These are phyloP conservation scores for Macrosteles quadrilineatus DNA, from an alignment of 1,140 invertebrate species.

Conservation along the genomic window DNA sequence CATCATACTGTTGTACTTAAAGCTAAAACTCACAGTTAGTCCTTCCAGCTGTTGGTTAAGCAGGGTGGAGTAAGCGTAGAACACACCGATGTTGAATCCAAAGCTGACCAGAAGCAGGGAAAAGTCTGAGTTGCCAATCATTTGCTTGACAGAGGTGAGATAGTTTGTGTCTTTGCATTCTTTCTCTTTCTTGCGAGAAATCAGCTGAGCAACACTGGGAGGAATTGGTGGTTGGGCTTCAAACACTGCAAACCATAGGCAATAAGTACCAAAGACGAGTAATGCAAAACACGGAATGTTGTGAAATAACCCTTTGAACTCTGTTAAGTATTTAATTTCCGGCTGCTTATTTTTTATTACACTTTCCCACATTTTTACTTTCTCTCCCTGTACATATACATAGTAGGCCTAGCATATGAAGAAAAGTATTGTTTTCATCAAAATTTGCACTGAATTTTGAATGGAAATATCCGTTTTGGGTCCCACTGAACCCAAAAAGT, in stretches of 20 bases:
- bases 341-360: no score
- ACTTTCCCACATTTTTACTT: no score
- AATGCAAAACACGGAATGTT: no score
- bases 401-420: no score
- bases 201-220: conserved; percentile 75
- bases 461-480: no score
- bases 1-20: not conserved
- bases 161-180: conserved; percentile 58
- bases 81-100: conserved; percentile 90
- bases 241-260: conserved; percentile 72
- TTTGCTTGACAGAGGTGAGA: conserved; percentile 67
- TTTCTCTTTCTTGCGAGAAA: conserved; percentile 46
- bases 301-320: no score
- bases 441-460: no score
- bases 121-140: conserved; percentile 76
- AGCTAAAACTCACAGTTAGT: conserved; percentile 72
- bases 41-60: conserved; percentile 79
- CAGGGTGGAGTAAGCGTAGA: conserved; percentile 92
- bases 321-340: no score
- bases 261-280: no score
- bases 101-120: conserved; percentile 81
- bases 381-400: no score
- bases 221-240: conserved; percentile 74
- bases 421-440: no score
- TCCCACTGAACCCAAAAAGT: no score